Evolutionary conservation across 2,113 vertebrate genomes (phyloP), one percentile per base, ranked within the genome.

Genomic region (Rhea pennata): DNA sequence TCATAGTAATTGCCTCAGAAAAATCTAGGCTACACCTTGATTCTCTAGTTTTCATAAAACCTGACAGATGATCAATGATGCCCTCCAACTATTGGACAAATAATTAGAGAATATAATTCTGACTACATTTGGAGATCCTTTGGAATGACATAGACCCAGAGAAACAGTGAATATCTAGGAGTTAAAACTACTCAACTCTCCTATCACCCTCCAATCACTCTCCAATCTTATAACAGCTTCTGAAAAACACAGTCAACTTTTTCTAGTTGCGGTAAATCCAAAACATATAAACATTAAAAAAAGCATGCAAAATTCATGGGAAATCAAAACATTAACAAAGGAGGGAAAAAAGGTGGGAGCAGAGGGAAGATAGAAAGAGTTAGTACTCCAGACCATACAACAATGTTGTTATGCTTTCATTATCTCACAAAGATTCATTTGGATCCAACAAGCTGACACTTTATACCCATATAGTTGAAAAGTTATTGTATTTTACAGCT

Each of bases 171-270:
- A 54, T 7, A n/a, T 7, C 5, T 84, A 36, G 72, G 36, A 76
- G 15, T 62, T 19, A 56, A 92, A 95, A 16, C 14, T 70, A 65
- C 16, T 71, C 7, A 87, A 1, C 16, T 78, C 86, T 93, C 31
- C 9, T 61, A 27, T 39, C 80, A 36, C 36, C 36, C 36, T 36
- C 36, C 36, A 36, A 73, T 24, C 20, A 75, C 20, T 12, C 6
- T 74, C 13, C 66, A 24, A 31, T 61, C 76, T 83, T 36, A 2
- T 71, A 77, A 70, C 82, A 84, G 2, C 12, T 84, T 74, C 56
- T 70, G 19, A 62, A 62, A 70, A 64, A 0, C 7, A 40, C 0
- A 2, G 8, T 53, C 15, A n/a, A 36, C 24, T 3, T 8, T 74
- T 24, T 11, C 11, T 74, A 81, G 5, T 10, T 73, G 26, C 11